Evolutionary conservation across 2,888 invertebrate genomes (phyloP).

Genomic region (Micropterix aruncella): DNA sequence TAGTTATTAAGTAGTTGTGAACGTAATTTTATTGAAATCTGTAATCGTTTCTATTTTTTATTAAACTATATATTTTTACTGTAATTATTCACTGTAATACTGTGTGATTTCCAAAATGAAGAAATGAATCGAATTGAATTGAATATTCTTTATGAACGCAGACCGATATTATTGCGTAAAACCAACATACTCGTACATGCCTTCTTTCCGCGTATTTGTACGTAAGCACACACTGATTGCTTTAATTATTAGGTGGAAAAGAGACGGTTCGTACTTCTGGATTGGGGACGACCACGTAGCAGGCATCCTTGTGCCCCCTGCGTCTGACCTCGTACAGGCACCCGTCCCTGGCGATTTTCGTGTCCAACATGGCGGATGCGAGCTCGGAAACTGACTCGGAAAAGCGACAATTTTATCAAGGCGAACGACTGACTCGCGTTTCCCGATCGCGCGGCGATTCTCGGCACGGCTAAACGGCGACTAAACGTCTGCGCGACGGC

Average conservation of each 20-base stretch:
- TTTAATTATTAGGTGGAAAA: constrained; percentile 1
- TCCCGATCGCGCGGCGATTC: constrained; percentile 1
- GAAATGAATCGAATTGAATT: too few species aligned
- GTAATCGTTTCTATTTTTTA: too few species aligned
- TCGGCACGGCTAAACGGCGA: constrained; percentile 16
- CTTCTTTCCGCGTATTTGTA: too few species aligned
- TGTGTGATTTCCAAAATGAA: too few species aligned
- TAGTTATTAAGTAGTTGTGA: too few species aligned
- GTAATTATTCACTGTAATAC: too few species aligned
- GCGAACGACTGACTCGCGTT: neutral
- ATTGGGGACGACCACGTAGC: constrained; percentile 56
- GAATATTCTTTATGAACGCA: too few species aligned
- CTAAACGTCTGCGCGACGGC: constrained; percentile 2
- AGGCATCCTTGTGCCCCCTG: constrained; percentile 47
- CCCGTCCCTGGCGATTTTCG: constrained; percentile 34
- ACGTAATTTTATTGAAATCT: too few species aligned
- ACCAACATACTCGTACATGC: too few species aligned
- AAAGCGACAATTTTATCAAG: constrained; percentile 18
- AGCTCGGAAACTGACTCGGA: constrained; percentile 21
- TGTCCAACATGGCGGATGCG: constrained; percentile 26
- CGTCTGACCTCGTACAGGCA: constrained; percentile 54
- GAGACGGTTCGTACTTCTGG: constrained; percentile 38
- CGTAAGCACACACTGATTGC: too few species aligned
- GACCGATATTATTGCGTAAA: too few species aligned
- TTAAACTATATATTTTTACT: too few species aligned